phyloP scores from a whole-genome alignment of 2,113 vertebrate species.

The Heterotilapia buettikoferi region DNA sequence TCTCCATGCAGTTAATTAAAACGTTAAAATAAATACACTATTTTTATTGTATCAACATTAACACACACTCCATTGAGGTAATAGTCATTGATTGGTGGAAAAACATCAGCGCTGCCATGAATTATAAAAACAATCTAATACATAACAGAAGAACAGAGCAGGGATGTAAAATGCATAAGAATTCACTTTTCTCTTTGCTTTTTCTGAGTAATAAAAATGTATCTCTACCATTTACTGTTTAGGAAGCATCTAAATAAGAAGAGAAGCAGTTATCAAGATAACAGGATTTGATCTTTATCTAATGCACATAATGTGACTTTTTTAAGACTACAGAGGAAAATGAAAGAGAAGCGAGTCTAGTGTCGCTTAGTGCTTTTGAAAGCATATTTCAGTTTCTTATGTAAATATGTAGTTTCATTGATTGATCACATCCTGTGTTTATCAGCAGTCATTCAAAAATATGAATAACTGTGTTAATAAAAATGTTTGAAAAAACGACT shows the following conservation, averaged over 20 bases:
- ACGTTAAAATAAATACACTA: background rate
- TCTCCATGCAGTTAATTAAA: background rate
- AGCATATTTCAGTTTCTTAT: background rate
- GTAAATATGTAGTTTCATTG: background rate
- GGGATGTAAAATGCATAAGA: background rate
- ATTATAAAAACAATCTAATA: background rate
- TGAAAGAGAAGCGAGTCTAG: background rate
- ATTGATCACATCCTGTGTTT: background rate
- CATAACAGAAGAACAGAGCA: background rate
- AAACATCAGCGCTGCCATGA: rapidly evolving
- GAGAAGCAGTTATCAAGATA: background rate
- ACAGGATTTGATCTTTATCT: background rate
- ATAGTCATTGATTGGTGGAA: background rate
- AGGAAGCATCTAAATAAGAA: background rate
- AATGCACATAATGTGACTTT: background rate
- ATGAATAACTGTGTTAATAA: background rate
- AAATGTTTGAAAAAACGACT: background rate
- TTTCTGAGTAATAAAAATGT: background rate
- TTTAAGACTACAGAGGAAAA: background rate
- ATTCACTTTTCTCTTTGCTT: background rate
- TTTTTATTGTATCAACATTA: background rate
- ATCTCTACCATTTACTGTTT: background rate
- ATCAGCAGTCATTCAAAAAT: background rate
- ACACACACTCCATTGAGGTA: background rate
- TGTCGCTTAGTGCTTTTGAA: background rate